Evolutionary conservation across 2,797 vertebrate genomes (phyloP).

Genomic region (Harpagifer antarcticus): DNA sequence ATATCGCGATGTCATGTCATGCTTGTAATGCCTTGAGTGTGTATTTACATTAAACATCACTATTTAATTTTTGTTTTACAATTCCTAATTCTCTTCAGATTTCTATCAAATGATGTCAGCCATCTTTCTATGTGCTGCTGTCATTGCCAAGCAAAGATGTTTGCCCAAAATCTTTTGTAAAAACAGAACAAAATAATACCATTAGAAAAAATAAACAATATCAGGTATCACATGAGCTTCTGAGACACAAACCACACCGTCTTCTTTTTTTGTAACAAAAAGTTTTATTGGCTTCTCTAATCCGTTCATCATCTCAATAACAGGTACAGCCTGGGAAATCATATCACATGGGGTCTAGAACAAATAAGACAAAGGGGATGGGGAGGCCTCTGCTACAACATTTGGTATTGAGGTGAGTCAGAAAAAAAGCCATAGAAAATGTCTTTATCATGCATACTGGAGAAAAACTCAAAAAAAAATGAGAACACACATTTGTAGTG

Average conservation of each 20-base stretch:
- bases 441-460: conserved; percentile 88
- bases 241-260: conserved; percentile 7
- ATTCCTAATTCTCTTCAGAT: no score
- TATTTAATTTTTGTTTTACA: no score
- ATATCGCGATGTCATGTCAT: no score
- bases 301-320: conserved; percentile 88
- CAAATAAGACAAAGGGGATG: conserved; percentile 81
- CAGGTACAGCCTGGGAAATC: conserved; percentile 87
- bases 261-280: conserved; percentile 80
- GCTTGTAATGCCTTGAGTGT: no score
- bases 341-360: conserved; percentile 83
- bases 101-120: no score
- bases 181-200: no score
- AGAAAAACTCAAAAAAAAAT: conserved; percentile 60
- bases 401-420: conserved; percentile 87
- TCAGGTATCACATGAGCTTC: not conserved
- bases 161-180: no score
- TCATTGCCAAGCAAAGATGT: no score
- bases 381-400: conserved; percentile 86
- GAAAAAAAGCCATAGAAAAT: conserved; percentile 85
- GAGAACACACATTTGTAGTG: conserved; percentile 86
- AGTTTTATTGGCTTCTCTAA: conserved; percentile 88
- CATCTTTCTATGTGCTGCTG: no score
- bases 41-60: no score
- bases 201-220: not conserved